Evolutionary conservation across 2,888 invertebrate species (phyloP), one percentile per base, ranked within the genome.

Genomic region (Parnassius orleans): DNA sequence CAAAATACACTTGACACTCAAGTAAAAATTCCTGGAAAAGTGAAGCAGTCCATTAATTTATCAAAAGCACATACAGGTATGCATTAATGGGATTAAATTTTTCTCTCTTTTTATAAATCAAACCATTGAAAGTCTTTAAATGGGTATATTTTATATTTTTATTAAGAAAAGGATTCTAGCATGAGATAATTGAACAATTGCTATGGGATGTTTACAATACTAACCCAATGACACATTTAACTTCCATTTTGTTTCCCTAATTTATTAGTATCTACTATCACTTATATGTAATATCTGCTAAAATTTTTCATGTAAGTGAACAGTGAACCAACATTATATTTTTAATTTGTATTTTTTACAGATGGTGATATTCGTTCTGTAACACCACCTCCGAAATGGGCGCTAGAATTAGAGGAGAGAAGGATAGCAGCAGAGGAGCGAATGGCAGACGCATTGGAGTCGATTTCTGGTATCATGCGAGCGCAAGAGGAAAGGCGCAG

Each of bases 321-420:
- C 5, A 33, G 33, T 33, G 33, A 33, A 33, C 5, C 44, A 41
- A 53, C 9, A 44, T 54, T 44, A 52, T 33, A 44, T 55, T 55
- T 12, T 19, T 19, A 44, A 41, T 53, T 53, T 41, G 46, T 47
- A 41, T 61, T 59, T 9, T 57, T 79, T 80, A 62, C 77, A 87
- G 88, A 83, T 71, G 76, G 75, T 41, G 76, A 77, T 55, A 19
- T 60, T 2, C 63, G 72, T 19, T 61, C 72, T 53, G 61, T 68
- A 2, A 78, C 84, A 41, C 87, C 87, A 10, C 88, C 89, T 42
- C 90, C 90, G 2, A 82, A 79, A 70, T 89, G 90, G 90, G 88
- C 84, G 0, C 56, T 88, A 60, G 83, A 86, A 2, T 72, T 87
- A 47, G 90, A 90, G 72, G 86, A 89, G 62, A 77, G 89, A 0